A percentile compares a stretch with the other conserved stretches of the same genome.
Evolutionary conservation across 2,888 invertebrate genomes (phyloP).

Genomic region (Globia sparganii): DNA sequence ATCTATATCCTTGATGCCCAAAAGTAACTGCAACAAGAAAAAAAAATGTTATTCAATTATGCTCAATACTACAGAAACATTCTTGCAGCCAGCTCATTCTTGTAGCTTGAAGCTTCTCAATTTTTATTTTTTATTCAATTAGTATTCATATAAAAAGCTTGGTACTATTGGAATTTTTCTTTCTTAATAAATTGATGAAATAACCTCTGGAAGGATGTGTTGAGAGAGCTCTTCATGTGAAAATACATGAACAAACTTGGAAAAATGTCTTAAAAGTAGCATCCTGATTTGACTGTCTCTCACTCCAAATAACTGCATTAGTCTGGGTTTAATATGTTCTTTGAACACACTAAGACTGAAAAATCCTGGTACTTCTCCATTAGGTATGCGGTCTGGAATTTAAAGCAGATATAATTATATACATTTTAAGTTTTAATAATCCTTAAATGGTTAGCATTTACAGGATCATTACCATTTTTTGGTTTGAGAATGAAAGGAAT

Average conservation of each 20-base stretch:
- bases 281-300: constrained; percentile 95
- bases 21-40: constrained; percentile 91
- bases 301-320: constrained; percentile 95
- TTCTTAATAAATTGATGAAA: constrained; percentile 1
- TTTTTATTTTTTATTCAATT: not conserved
- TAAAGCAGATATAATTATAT: constrained; percentile 20
- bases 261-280: constrained; percentile 94
- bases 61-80: not conserved
- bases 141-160: not conserved
- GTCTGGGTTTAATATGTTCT: constrained; percentile 93
- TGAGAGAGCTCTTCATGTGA: constrained; percentile 94
- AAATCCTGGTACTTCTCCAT: constrained; percentile 89
- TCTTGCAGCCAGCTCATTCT: not conserved
- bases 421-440: not conserved
- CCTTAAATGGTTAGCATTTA: not conserved
- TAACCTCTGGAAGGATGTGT: constrained; percentile 95
- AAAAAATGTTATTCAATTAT: not conserved
- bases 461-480: constrained; percentile 89
- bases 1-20: constrained; percentile 96
- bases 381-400: constrained; percentile 82
- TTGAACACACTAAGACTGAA: constrained; percentile 93
- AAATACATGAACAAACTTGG: constrained; percentile 93
- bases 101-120: not conserved
- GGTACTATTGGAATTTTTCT: not conserved
- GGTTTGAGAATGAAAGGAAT: constrained; percentile 93